phyloP scores from a whole-genome alignment of 2,888 invertebrate species.

The Meiosimyza decipiens region DNA sequence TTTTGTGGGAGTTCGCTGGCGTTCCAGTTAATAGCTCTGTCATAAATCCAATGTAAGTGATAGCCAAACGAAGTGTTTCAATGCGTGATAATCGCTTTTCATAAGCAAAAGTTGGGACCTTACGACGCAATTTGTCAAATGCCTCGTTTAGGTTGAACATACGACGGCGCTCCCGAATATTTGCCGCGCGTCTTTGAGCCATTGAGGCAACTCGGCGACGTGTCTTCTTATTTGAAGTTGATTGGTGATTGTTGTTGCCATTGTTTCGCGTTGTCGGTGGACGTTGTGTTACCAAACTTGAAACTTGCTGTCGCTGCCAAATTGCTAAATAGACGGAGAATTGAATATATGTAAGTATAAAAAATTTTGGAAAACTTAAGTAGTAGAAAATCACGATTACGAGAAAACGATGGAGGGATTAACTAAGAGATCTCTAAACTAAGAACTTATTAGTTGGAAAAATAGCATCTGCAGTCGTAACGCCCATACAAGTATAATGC shows the following conservation, averaged over 20 bases:
- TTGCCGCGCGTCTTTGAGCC: constrained; percentile 91
- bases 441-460: too few relatives aligned
- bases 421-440: too few relatives aligned
- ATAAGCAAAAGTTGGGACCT: constrained; percentile 96
- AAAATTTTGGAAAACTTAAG: constrained; percentile 7
- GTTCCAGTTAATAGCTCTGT: constrained; percentile 84
- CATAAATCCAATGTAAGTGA: constrained; percentile 98
- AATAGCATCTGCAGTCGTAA: too few relatives aligned
- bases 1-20: constrained; percentile 66
- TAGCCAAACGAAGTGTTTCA: constrained; percentile 92
- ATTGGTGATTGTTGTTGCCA: constrained; percentile 26
- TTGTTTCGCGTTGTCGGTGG: constrained; percentile 49
- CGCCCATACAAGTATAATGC: too few relatives aligned
- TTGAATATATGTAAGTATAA: neutral
- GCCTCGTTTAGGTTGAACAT: constrained; percentile 98
- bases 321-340: constrained; percentile 57
- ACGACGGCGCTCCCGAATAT: constrained; percentile 89
- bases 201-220: constrained; percentile 89
- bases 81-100: constrained; percentile 95
- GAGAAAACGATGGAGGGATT: too few relatives aligned
- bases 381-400: neutral
- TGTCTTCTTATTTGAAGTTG: constrained; percentile 75
- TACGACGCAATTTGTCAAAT: constrained; percentile 90
- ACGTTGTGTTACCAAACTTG: constrained; percentile 66
- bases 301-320: constrained; percentile 72